These are phyloP conservation scores for Blera fallax DNA, from an alignment of 2,888 invertebrate genomes.

Conservation along the genomic window DNA sequence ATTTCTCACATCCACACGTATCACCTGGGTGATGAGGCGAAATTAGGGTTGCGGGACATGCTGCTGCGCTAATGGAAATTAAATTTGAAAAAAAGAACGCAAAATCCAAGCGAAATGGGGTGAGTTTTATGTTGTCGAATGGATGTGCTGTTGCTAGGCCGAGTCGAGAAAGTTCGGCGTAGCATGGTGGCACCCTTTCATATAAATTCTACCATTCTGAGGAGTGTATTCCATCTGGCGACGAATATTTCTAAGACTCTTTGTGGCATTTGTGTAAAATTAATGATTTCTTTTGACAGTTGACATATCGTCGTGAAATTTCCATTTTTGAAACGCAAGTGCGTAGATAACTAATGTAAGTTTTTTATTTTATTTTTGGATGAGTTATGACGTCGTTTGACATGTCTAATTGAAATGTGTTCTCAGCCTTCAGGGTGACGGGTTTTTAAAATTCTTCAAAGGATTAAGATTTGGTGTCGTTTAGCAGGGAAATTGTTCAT, in stretches of 20 bases:
- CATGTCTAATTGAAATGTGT: constrained; percentile 20
- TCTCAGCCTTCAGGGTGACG: neutral
- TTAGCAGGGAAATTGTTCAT: too few species aligned
- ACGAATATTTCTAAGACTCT: constrained; percentile 18
- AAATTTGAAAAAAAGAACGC: constrained; percentile 38
- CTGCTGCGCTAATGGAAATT: constrained; percentile 58
- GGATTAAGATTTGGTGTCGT: too few species aligned
- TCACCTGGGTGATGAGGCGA: constrained; percentile 67
- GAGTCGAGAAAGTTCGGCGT: constrained; percentile 20
- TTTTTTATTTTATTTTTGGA: neutral
- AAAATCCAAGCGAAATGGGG: constrained; percentile 39
- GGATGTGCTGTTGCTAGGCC: constrained; percentile 58
- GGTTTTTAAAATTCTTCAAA: neutral
- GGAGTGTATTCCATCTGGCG: constrained; percentile 52
- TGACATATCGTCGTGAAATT: constrained; percentile 58
- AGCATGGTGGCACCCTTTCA: constrained; percentile 32
- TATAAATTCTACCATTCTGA: constrained; percentile 5
- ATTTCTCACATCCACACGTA: constrained; percentile 50
- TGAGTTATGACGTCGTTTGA: constrained; percentile 36
- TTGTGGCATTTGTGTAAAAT: constrained; percentile 61
- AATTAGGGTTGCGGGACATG: constrained; percentile 59
- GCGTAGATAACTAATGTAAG: neutral
- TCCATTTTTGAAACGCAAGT: constrained; percentile 10
- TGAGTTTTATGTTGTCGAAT: constrained; percentile 16
- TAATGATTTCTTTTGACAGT: constrained; percentile 69